Evolutionary conservation across 1,140 invertebrate genomes (phyloP), one percentile per base, ranked within the genome.

Genomic region (Brevipalpus yothersi): DNA sequence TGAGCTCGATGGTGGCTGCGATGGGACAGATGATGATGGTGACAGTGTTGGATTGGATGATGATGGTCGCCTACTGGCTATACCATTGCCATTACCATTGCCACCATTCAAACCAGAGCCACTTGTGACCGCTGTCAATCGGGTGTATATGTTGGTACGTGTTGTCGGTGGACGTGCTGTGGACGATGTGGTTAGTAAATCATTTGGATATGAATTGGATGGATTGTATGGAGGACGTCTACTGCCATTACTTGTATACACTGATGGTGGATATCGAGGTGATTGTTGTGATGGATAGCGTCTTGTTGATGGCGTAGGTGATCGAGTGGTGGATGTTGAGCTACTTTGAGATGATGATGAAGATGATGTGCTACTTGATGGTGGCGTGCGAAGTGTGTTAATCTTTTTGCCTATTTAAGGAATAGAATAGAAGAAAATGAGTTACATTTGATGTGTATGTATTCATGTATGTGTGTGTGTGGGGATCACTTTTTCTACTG

Each of bases 261-360:
- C 49, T n/a, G 49, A 19, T 13, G 49, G 58, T 43, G 12, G 39
- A 39, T 12, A 53, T 45, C 11, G 61, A 19, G n/a, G 43, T 56
- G 41, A 53, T 5, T 5, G 45, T 53, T 13, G 43, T 15, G 11
- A 11, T 43, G 15, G 61, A 19, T 45, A 58, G 53, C 15, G 53
- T 39, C 15, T 54, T 13, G 45, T 62, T 49, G 61, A n/a, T 10
- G 61, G 23, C 45, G 61, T 60, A 11, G 61, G 56, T 17, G 58
- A 55, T 7, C 40, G 42, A 11, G 51, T 63, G 9, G 62, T 61
- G 39, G 62, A 43, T 41, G 45, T 19, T 19, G 62, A 15, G 10
- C 40, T n/a, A 41, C 42, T 61, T 8, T 43, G 42, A 39, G 43
- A 17, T 51, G 49, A 19, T n/a, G 49, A n/a, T 51, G 49, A 15